These are phyloP conservation scores for Sebastes nivosus DNA, from an alignment of 2,797 vertebrate genomes.

Conservation along the genomic window DNA sequence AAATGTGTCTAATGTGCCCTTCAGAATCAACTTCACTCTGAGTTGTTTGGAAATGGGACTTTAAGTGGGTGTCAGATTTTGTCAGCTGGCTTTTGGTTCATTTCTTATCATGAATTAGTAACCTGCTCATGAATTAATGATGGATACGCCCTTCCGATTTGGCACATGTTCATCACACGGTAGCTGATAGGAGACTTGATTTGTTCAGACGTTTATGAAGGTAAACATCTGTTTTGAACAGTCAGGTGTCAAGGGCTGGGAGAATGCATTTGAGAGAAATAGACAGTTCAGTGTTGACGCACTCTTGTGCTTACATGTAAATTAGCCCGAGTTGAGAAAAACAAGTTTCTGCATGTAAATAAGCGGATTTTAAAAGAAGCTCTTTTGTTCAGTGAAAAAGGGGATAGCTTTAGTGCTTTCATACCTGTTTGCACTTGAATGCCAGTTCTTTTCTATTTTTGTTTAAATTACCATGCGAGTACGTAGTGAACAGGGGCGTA, in stretches of 20 bases:
- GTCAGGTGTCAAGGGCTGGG: conserved; percentile 32
- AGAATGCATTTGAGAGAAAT: conserved; percentile 27
- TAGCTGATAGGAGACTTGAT: conserved; percentile 36
- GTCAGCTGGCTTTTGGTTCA: conserved; percentile 30
- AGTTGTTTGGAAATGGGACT: conserved; percentile 46
- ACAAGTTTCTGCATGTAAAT: conserved; percentile 41
- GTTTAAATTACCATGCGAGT: conserved; percentile 13
- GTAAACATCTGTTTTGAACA: conserved; percentile 55
- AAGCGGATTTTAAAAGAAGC: conserved; percentile 21
- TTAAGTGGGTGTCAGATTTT: conserved; percentile 49
- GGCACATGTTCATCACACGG: conserved; percentile 15
- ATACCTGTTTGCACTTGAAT: conserved; percentile 18
- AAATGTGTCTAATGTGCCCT: conserved; percentile 50
- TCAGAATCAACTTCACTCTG: conserved; percentile 50
- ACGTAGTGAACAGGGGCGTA: conserved; percentile 1
- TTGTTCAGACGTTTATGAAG: conserved; percentile 47
- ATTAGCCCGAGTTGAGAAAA: not conserved
- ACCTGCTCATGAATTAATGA: conserved; percentile 39
- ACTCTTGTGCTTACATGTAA: conserved; percentile 13
- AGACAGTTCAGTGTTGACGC: conserved; percentile 13
- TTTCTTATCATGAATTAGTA: conserved; percentile 39
- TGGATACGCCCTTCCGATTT: conserved; percentile 23
- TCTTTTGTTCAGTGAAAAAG: not conserved
- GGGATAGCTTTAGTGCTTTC: not conserved
- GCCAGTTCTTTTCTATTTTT: conserved; percentile 14